Percentiles rank a stretch among this genome's conserved stretches.
phyloP scores from a whole-genome alignment of 2,888 invertebrate genomes.

The Platerodrilus igneus region DNA sequence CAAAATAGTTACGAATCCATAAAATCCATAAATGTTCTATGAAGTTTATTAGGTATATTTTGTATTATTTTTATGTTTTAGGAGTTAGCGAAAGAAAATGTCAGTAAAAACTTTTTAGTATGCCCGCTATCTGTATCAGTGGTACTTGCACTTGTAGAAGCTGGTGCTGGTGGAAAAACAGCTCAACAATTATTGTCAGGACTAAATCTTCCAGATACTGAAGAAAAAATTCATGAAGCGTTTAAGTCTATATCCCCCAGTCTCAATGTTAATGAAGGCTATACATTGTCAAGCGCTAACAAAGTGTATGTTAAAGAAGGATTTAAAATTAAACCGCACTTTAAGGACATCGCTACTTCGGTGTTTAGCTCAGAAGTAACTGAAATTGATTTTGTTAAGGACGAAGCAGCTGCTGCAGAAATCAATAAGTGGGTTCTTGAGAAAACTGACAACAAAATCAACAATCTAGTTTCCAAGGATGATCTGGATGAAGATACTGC shows the following conservation, averaged over 20 bases:
- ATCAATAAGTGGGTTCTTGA: constrained; percentile 43
- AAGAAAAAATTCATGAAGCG: too few relatives aligned
- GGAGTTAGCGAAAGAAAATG: too few relatives aligned
- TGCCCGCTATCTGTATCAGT: constrained; percentile 40
- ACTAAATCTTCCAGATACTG: too few relatives aligned
- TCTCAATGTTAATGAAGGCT: constrained; percentile 24
- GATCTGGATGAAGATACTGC: constrained; percentile 29
- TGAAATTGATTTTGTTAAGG: constrained; percentile 32
- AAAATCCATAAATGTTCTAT: too few relatives aligned
- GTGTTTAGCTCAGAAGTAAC: constrained; percentile 60
- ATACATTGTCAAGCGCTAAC: constrained; percentile 36
- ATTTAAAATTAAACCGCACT: constrained; percentile 52
- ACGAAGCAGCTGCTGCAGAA: constrained; percentile 25
- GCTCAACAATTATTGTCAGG: constrained; percentile 29
- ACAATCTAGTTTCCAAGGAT: constrained; percentile 32
- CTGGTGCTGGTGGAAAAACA: constrained; percentile 39
- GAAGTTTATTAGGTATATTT: too few relatives aligned
- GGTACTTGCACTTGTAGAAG: constrained; percentile 36
- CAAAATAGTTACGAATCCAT: too few relatives aligned
- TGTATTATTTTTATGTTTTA: too few relatives aligned
- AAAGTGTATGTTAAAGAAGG: constrained; percentile 60
- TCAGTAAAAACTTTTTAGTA: constrained; percentile 38
- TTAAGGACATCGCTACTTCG: constrained; percentile 54
- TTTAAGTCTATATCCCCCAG: too few relatives aligned
- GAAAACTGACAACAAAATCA: constrained; percentile 40